Percentiles rank a stretch among this genome's conserved stretches.
Conservation (phyloP, 1,140 invertebrate genomes). For the Rhopalosiphum padi region DNA sequence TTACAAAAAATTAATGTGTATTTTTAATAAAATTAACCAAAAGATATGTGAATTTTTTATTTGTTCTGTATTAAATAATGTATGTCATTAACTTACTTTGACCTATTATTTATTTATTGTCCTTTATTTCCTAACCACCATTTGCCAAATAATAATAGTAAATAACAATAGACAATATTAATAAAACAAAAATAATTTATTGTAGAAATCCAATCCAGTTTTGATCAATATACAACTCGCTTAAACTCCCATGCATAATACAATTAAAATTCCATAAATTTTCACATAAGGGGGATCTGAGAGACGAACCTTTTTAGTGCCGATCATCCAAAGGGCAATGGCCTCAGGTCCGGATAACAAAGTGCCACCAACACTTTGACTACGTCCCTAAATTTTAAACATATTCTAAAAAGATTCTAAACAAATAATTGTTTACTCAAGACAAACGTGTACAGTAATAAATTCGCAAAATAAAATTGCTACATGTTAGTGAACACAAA, state of each 20-base stretch:
- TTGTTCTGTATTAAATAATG: not conserved
- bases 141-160: not conserved
- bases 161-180: not conserved
- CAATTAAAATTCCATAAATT: constrained; percentile 31
- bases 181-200: not conserved
- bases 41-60: not conserved
- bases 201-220: not conserved
- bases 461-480: constrained; percentile 19
- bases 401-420: constrained; percentile 48
- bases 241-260: constrained; percentile 37
- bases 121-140: not conserved
- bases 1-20: not conserved
- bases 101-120: not conserved
- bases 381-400: constrained; percentile 56
- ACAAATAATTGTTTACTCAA: constrained; percentile 38
- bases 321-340: constrained; percentile 87
- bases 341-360: constrained; percentile 88
- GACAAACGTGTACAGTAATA: constrained; percentile 22
- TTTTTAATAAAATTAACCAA: not conserved
- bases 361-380: constrained; percentile 60
- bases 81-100: not conserved
- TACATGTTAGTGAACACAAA: constrained; percentile 47
- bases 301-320: constrained; percentile 82
- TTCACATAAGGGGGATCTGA: constrained; percentile 27
- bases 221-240: constrained; percentile 34